Base-by-base conservation (phyloP, 35 echinoderm and acorn worm species). In the Stichopus chloronotus region DNA sequence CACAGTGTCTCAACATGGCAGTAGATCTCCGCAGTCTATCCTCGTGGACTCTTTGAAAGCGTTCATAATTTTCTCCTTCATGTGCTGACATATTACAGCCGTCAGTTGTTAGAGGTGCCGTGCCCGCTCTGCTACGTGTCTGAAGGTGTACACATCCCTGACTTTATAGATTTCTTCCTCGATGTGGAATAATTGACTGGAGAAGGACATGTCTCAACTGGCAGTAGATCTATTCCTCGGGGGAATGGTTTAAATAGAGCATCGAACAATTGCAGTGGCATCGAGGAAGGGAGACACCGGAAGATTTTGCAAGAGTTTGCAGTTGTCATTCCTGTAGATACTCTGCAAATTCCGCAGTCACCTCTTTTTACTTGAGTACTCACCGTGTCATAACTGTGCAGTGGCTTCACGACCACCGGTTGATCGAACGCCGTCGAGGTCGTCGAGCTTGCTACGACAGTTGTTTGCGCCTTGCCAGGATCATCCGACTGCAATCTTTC, bases 161-260 rank as follows among this genome's bases (percentile, higher is more conserved):
- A 21, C 82, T 22, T 85, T 85, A 85, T 85, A 85, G 82, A 85
- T 85, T 85, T 57, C 56, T 85, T 58, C 10, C 54, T 59, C 55
- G 56, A 43, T 43, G 30, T 7, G 55, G 55, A 85, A 85, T 59
- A 85, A 85, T 85, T 85, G 82, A 58, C 82, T 55, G 82, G 7
- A 85, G 52, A 56, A 85, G 58, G 82, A 23, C 55, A 85, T 53
- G 55, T 85, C 24, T 16, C 69, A 19, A 20, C 22, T 74, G 22
- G 17, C 19, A 65, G 19, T 5, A 65, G 61, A 65, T 65, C 11
- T 19, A 65, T 43, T 43, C 61, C 11, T 11, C 61, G 19, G 61
- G 61, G 61, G 61, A 19, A 65, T 65, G 61, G 19, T 3, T 65
- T 65, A 65, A 65, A 65, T 65, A 65, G 61, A 65, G 61, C 19